Evolutionary conservation across 1,140 invertebrate genomes (phyloP).

Genomic region (Drosophila nigromelanica): DNA sequence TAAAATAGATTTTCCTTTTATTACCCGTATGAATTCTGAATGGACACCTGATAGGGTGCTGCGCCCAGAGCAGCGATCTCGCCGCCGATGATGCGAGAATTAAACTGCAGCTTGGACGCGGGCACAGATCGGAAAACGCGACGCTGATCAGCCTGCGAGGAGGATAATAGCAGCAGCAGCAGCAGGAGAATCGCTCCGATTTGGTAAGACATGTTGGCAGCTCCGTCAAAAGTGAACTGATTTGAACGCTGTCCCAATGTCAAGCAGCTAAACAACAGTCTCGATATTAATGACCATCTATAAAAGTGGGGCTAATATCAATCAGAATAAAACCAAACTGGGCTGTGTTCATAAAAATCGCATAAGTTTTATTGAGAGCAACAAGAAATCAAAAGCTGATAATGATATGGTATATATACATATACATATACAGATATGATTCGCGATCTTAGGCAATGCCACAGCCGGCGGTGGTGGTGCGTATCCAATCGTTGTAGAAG

Average conservation of each 20-base stretch:
- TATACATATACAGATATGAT: not conserved
- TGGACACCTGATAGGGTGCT: conserved; percentile 83
- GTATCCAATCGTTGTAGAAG: conserved; percentile 83
- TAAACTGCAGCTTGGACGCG: conserved; percentile 1
- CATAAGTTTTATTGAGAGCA: conserved; percentile 49
- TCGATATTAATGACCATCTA: conserved; percentile 63
- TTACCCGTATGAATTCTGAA: conserved; percentile 63
- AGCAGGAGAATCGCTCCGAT: conserved; percentile 34
- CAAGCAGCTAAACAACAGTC: conserved; percentile 35
- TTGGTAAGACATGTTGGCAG: conserved; percentile 54
- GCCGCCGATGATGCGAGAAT: conserved; percentile 83
- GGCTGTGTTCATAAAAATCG: conserved; percentile 52
- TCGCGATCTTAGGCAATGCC: conserved; percentile 29
- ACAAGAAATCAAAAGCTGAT: conserved; percentile 37
- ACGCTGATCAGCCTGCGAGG: conserved; percentile 17
- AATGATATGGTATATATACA: not conserved
- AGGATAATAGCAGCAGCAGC: conserved; percentile 34
- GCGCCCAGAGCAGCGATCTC: conserved; percentile 66
- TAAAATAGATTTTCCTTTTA: not conserved
- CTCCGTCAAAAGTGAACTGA: conserved; percentile 58
- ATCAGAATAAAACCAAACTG: conserved; percentile 48
- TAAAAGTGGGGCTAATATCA: conserved; percentile 48
- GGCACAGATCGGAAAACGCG: conserved; percentile 3
- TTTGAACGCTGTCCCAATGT: conserved; percentile 7
- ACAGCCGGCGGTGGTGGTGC: conserved; percentile 68